Conservation (phyloP, 2,113 vertebrate species). For the Antigone vipio region DNA sequence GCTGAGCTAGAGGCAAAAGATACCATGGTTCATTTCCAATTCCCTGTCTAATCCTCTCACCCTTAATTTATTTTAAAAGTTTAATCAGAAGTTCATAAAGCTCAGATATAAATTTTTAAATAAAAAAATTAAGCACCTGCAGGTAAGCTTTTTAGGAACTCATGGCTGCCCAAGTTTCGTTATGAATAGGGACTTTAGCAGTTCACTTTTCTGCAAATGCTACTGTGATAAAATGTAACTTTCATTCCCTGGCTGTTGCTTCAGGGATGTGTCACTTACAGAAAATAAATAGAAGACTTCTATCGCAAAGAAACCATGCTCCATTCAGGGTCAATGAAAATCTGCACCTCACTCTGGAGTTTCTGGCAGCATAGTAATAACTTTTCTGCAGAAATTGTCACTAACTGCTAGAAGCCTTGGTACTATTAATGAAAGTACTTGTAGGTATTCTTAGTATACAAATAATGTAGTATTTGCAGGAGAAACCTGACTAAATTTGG, state of each 20-base stretch:
- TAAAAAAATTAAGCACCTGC: constrained; percentile 35
- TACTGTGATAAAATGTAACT: constrained; percentile 46
- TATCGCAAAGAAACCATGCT: neutral
- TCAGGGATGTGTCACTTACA: constrained; percentile 50
- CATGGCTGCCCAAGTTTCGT: neutral
- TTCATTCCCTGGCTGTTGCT: constrained; percentile 32
- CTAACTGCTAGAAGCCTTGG: neutral
- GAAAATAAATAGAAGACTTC: constrained; percentile 53
- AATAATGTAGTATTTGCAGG: neutral
- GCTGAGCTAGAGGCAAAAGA: constrained; percentile 64
- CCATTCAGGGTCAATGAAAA: constrained; percentile 11
- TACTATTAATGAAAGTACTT: neutral
- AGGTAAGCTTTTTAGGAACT: constrained; percentile 48
- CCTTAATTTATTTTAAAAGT: constrained; percentile 68
- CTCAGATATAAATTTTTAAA: constrained; percentile 55
- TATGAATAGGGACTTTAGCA: neutral
- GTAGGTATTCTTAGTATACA: neutral
- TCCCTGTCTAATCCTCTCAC: constrained; percentile 36
- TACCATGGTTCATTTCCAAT: constrained; percentile 52
- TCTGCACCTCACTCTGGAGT: neutral
- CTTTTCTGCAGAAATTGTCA: constrained; percentile 8
- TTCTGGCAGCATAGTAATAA: constrained; percentile 13
- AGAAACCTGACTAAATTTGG: neutral
- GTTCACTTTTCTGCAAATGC: constrained; percentile 25
- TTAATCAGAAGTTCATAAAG: constrained; percentile 64